phyloP scores from a whole-genome alignment of 2,888 invertebrate genomes.

The Philonicus albiceps region DNA sequence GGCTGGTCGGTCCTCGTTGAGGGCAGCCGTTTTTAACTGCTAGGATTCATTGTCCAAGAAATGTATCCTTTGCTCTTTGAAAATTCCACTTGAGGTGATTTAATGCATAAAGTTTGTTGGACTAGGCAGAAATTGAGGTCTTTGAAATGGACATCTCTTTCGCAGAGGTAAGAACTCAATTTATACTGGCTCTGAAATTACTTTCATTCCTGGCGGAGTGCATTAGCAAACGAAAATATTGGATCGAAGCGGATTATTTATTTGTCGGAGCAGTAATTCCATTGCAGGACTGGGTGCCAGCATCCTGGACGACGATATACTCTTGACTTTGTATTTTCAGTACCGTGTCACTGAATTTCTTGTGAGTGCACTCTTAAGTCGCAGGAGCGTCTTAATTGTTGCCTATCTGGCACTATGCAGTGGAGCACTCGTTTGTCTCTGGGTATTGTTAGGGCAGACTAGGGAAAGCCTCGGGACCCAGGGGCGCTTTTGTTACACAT shows the following conservation, averaged over 20 bases:
- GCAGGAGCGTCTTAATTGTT: not conserved
- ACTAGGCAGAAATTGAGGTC: not conserved
- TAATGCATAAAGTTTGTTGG: not conserved
- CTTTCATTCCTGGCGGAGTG: not conserved
- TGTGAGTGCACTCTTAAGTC: not conserved
- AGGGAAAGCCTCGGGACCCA: not conserved
- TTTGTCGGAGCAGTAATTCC: not conserved
- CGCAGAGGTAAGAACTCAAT: not conserved
- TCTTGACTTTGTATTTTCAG: not conserved
- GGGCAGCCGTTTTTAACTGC: not conserved
- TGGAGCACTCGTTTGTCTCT: not conserved
- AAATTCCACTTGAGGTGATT: not conserved
- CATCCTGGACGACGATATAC: not conserved
- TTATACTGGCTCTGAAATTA: not conserved
- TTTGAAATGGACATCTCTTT: not conserved
- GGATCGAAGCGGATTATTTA: not conserved
- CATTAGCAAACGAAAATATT: not conserved
- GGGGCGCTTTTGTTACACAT: conserved; percentile 6
- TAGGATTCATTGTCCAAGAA: not conserved
- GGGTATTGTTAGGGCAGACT: not conserved
- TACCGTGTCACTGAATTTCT: not conserved
- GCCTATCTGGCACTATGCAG: not conserved
- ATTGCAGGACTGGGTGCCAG: not conserved
- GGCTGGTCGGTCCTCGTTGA: not conserved
- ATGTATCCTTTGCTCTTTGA: not conserved